Evolutionary conservation across 2,888 invertebrate species (phyloP), one percentile per base, ranked within the genome.

Genomic region (Drosophila recens): DNA sequence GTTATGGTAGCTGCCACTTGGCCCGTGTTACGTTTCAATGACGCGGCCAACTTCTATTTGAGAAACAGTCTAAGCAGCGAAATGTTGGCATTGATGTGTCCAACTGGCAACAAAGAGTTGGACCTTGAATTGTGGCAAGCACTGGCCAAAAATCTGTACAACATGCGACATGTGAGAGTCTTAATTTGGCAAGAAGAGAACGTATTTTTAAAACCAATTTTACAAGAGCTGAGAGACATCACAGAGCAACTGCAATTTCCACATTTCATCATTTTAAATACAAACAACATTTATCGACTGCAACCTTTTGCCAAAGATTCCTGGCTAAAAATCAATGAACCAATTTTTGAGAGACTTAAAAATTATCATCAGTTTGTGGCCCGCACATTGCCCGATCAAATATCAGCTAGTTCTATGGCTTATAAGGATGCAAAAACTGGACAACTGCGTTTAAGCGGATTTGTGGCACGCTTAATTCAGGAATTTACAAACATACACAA

Each of bases 151-250:
- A 79, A 70, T 67, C 66, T 89, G 3, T 13, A 62, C 13, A 79
- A 88, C 42, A 88, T 85, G 81, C 68, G 88, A 0, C 72, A 83
- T 9, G 58, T 68, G 8, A 52, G 87, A 1, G 17, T 84, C 11
- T 15, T 80, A 5, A 4, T 79, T n/a, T 8, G 67, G 59, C 76
- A 66, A 20, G 17, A 38, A 8, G 13, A 38, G 11, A 23, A 5
- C 3, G 9, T 11, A 13, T 3, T 30, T 0, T 2, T n/a, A 1
- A n/a, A 13, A 1, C 10, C 45, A n/a, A n/a, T 15, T 40, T 17
- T 74, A 0, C 1, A 45, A 1, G 59, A 62, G 1, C 9, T 82
- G 42, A 56, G 68, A 1, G 5, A 10, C 1, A 54, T 52, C 0
- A 46, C 72, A 0, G 42, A 43, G 11, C 1, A 53, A 1, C 20